These are phyloP conservation scores for Sinosuthora webbiana DNA, from an alignment of 2,113 vertebrate genomes.

Conservation along the genomic window DNA sequence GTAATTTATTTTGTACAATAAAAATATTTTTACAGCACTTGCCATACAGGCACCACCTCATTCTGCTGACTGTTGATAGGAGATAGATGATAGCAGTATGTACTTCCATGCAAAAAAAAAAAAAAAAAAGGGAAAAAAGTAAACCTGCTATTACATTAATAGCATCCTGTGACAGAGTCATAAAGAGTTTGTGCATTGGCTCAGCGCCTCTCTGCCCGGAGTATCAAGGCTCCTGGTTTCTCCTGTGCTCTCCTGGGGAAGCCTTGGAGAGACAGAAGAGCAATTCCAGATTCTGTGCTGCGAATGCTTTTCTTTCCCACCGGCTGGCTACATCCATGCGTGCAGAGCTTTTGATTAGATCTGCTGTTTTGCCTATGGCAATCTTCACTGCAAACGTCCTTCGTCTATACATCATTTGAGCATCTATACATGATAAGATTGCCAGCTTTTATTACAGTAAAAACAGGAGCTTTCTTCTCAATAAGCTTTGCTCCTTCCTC, in stretches of 20 bases:
- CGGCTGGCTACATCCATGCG: conserved; percentile 55
- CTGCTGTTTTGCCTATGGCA: conserved; percentile 75
- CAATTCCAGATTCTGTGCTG: conserved; percentile 43
- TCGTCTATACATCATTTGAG: conserved; percentile 61
- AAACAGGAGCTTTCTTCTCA: conserved; percentile 63
- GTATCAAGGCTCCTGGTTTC: conserved; percentile 27
- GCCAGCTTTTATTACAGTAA: conserved; percentile 60
- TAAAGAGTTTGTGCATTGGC: not conserved
- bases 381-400: conserved; percentile 59
- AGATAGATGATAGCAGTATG: not conserved
- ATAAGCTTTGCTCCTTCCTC: conserved; percentile 51
- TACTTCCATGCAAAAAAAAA: not conserved
- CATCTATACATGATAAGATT: conserved; percentile 43
- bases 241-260: not conserved
- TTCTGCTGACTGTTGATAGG: not conserved
- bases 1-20: conserved; percentile 32
- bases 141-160: not conserved
- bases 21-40: conserved; percentile 25
- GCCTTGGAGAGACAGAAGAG: conserved; percentile 24
- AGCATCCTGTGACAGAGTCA: not conserved
- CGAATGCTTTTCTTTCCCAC: conserved; percentile 58
- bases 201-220: not conserved
- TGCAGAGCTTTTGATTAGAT: conserved; percentile 74
- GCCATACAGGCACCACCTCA: not conserved
- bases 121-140: not conserved